Percentiles rank a stretch among this genome's conserved stretches.
These are phyloP conservation scores for Oreonectes daqikongensis DNA, from an alignment of 2,797 vertebrate genomes.

Conservation along the genomic window DNA sequence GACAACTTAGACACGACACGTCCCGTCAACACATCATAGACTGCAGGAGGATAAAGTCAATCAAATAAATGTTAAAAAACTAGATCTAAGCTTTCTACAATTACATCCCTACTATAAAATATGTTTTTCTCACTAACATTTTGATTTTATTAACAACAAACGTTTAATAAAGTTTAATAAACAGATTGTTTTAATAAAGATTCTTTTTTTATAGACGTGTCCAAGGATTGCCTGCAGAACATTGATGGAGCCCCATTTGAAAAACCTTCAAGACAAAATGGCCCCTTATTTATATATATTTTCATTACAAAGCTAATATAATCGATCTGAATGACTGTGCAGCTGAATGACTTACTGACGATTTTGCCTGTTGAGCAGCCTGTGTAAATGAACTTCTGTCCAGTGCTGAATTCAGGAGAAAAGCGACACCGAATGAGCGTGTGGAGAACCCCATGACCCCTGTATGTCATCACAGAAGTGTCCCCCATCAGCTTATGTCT, in stretches of 20 bases:
- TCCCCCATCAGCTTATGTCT: conserved; percentile 87
- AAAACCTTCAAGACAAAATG: not conserved
- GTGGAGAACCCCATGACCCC: conserved; percentile 90
- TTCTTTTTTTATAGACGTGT: not conserved
- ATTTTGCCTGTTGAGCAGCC: conserved; percentile 91
- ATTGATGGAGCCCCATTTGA: not conserved
- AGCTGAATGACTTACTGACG: conserved; percentile 75
- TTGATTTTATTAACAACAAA: too few relatives aligned
- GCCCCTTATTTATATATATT: not conserved
- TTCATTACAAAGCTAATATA: not conserved
- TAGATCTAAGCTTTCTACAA: too few relatives aligned
- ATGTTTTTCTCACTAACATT: too few relatives aligned
- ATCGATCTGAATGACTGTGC: not conserved
- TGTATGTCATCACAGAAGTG: conserved; percentile 92
- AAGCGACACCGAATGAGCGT: conserved; percentile 91
- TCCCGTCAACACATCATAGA: conserved; percentile 88
- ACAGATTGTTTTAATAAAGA: too few relatives aligned
- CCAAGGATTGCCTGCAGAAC: not conserved
- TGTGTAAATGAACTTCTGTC: conserved; percentile 89
- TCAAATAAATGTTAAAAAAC: too few relatives aligned
- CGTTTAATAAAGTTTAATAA: too few relatives aligned
- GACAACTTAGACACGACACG: conserved; percentile 81
- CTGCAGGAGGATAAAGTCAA: conserved; percentile 64
- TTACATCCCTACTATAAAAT: too few relatives aligned
- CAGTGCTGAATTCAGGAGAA: conserved; percentile 86